These are phyloP conservation scores for Amniataba percoides DNA, from an alignment of 2,797 vertebrate species.

Conservation along the genomic window DNA sequence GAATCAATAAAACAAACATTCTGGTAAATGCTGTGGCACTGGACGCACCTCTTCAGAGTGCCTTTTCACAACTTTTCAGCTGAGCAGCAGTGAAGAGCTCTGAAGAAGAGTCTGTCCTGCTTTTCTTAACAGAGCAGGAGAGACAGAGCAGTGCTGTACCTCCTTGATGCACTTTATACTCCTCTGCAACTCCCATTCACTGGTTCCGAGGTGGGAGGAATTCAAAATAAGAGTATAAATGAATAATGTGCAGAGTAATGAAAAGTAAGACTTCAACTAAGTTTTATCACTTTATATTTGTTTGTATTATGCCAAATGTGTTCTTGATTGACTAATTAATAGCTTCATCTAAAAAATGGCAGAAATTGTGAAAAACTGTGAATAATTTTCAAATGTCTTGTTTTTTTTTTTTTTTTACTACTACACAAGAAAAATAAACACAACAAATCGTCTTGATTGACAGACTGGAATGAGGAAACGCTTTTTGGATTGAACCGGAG, in stretches of 20 bases:
- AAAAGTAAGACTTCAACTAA: not conserved
- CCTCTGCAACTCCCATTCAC: not conserved
- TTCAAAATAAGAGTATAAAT: too few species aligned
- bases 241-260: not conserved
- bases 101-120: slow-evolving; percentile 38
- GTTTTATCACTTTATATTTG: not conserved
- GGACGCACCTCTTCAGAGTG: not conserved
- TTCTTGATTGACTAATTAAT: not conserved
- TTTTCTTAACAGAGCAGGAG: slow-evolving; percentile 15
- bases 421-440: not conserved
- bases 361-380: not conserved
- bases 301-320: not conserved
- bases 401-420: not conserved
- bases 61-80: slow-evolving; percentile 29
- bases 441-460: not conserved
- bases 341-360: not conserved
- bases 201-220: not conserved
- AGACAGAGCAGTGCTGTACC: not conserved
- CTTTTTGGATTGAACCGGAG: not conserved
- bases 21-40: slow-evolving; percentile 11
- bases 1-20: slow-evolving; percentile 16
- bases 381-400: not conserved
- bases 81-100: slow-evolving; percentile 20
- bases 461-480: not conserved
- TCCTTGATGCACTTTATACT: slow-evolving; percentile 3